Evolutionary conservation across 1,140 invertebrate genomes (phyloP).

Genomic region (Diuraphis noxia): DNA sequence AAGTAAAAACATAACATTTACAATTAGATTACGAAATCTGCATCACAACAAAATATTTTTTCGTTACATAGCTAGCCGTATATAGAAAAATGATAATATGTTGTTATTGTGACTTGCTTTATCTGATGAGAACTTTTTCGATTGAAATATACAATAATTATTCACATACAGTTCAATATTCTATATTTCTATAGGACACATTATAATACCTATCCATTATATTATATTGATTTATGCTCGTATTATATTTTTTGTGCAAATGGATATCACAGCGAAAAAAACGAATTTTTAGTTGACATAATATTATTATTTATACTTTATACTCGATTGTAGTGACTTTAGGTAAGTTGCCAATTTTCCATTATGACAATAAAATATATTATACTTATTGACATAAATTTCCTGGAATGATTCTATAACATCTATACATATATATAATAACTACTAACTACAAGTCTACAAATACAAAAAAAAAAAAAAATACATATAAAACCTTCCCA

Average conservation of each 20-base stretch:
- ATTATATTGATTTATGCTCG: background rate
- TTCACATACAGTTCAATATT: background rate
- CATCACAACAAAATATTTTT: background rate
- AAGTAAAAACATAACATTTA: background rate
- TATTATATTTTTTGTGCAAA: background rate
- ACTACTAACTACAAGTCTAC: no score
- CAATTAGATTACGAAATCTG: background rate
- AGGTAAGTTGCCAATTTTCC: background rate
- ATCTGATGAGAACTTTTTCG: background rate
- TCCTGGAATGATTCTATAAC: background rate
- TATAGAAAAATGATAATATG: background rate
- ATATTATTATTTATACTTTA: background rate
- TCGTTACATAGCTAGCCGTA: background rate
- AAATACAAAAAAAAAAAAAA: no score
- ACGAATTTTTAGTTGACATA: background rate
- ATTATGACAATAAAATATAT: background rate
- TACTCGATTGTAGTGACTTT: background rate
- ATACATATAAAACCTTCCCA: no score
- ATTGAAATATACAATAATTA: background rate
- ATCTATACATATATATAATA: no score
- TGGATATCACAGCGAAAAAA: no score
- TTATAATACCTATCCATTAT: background rate
- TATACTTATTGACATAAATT: background rate
- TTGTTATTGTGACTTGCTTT: background rate
- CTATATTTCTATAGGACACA: background rate